Evolutionary conservation across 2,113 vertebrate genomes (phyloP), one percentile per base, ranked within the genome.

Genomic region (Atlantisia rogersi): DNA sequence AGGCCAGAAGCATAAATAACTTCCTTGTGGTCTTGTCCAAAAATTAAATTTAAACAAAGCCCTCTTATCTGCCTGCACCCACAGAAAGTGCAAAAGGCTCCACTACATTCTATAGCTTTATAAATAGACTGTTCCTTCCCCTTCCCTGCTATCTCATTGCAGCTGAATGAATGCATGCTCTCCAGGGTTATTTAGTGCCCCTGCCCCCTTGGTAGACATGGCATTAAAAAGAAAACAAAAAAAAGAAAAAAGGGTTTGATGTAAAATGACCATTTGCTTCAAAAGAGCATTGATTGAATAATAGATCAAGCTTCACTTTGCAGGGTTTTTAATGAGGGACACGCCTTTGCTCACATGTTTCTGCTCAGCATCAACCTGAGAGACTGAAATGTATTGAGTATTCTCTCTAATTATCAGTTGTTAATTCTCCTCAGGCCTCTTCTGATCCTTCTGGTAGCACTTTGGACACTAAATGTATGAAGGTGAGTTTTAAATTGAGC

Each of bases 201-300:
- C 28, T 0, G 0, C 20, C 59, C 26, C 25, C 48, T 75, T 6
- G 2, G 67, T 13, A 73, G 67, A 28, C 13, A 12, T 18, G 39
- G 8, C 60, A 86, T 88, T 94, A 90, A 81, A 94, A 93, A 94
- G 64, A 84, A 93, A 87, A 88, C 14, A 83, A 85, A 79, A 82
- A 82, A 52, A 74, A 16, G 28, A 74, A 71, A 90, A 71, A 90
- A 35, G 39, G 31, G 35, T 87, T 88, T 95, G 83, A 92, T 93
- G 86, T 92, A 93, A 94, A 97, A 92, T 95, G 86, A 90, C 92
- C 94, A 77, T 94, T 97, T 96, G 48, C 94, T 96, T 96, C 88
- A 96, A 90, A 91, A 92, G 82, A 94, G 8, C 81, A 90, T 68
- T 58, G 70, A 64, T 19, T 96, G 92, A 97, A 97, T 96, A 97